A percentile compares a stretch with the other conserved stretches of the same genome.
phyloP scores from a whole-genome alignment of 2,797 vertebrate genomes.

The Propithecus deckenii region DNA sequence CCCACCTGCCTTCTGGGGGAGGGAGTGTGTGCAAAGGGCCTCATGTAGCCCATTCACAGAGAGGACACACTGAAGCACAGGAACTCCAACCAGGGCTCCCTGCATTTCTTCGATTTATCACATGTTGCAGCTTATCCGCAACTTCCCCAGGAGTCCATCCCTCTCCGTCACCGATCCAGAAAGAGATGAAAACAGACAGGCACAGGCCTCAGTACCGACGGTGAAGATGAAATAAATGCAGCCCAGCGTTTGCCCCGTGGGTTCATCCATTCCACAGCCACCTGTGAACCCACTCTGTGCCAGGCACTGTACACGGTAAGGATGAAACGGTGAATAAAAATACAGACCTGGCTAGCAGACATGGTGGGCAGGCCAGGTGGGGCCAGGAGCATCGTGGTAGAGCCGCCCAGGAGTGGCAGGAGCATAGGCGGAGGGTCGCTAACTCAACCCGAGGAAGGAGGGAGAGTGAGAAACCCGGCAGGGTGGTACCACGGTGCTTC shows the following conservation, averaged over 20 bases:
- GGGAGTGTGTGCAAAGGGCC: background rate
- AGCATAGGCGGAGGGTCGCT: background rate
- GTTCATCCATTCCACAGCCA: background rate
- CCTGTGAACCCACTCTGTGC: background rate
- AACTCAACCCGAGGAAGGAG: background rate
- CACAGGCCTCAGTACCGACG: accelerated
- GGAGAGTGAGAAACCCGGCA: background rate
- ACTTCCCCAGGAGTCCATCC: background rate
- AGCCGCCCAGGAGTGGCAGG: background rate
- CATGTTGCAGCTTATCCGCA: background rate
- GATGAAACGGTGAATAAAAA: background rate
- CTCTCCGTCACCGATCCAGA: background rate
- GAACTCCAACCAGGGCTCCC: background rate
- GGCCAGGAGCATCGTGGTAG: accelerated
- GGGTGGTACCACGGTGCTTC: background rate
- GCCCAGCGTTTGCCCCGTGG: accelerated
- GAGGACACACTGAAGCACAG: background rate
- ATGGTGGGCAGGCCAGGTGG: background rate
- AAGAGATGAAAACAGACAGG: background rate
- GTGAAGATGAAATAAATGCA: background rate
- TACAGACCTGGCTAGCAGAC: background rate
- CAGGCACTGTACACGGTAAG: background rate
- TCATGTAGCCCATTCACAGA: background rate
- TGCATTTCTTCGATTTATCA: background rate
- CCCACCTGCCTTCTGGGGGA: background rate